Evolutionary conservation across 2,113 vertebrate species (phyloP).

Genomic region (Riparia riparia): DNA sequence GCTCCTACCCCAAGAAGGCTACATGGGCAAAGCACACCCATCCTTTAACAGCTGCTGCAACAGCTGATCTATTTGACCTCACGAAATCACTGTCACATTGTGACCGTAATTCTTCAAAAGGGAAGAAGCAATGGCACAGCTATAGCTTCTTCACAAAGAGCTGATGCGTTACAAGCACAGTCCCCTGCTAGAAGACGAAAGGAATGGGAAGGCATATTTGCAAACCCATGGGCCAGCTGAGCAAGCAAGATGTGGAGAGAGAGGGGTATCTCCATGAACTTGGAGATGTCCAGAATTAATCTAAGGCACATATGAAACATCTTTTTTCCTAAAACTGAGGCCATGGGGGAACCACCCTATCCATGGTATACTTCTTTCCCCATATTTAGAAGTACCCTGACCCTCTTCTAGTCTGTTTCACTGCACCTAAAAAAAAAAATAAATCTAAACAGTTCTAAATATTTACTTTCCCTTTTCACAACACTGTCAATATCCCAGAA

Average conservation of each 20-base stretch:
- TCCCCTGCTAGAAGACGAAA: not conserved
- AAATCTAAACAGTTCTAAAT: not conserved
- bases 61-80: not conserved
- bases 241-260: not conserved
- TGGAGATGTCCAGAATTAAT: not conserved
- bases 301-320: not conserved
- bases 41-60: not conserved
- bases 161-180: not conserved
- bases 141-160: not conserved
- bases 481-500: not conserved
- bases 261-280: not conserved
- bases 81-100: not conserved
- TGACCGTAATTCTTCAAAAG: not conserved
- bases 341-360: not conserved
- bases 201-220: not conserved
- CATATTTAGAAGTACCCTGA: not conserved
- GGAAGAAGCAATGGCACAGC: not conserved
- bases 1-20: not conserved
- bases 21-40: not conserved
- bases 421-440: not conserved
- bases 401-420: not conserved
- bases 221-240: not conserved
- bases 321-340: not conserved
- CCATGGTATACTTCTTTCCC: not conserved
- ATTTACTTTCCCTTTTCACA: slow-evolving; percentile 2